Percentiles rank a stretch among this genome's conserved stretches.
These are phyloP conservation scores for Etheostoma spectabile DNA, from an alignment of 2,113 vertebrate genomes.

Conservation along the genomic window DNA sequence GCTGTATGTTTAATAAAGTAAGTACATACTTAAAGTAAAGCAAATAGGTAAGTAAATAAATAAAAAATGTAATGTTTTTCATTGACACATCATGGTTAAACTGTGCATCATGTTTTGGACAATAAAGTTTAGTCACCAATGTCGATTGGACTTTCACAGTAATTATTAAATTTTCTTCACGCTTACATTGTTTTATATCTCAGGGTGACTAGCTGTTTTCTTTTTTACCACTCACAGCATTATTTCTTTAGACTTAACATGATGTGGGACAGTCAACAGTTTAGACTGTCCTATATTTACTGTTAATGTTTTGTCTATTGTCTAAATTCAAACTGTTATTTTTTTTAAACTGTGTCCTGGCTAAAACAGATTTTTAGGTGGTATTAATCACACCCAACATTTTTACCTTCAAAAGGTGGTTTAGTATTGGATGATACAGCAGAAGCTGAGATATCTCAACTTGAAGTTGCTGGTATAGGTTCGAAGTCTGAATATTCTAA, in stretches of 20 bases:
- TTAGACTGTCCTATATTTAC: too few relatives aligned
- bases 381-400: neutral
- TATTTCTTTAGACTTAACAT: too few relatives aligned
- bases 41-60: too few relatives aligned
- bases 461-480: neutral
- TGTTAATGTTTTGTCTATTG: neutral
- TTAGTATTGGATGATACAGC: neutral
- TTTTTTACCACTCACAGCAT: too few relatives aligned
- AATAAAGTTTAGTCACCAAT: neutral
- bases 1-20: neutral
- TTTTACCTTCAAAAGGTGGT: neutral
- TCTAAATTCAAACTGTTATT: neutral
- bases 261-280: too few relatives aligned
- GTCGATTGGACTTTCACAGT: neutral
- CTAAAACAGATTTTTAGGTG: neutral
- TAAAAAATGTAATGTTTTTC: too few relatives aligned
- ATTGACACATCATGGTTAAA: too few relatives aligned
- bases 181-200: too few relatives aligned
- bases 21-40: too few relatives aligned
- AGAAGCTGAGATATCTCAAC: neutral
- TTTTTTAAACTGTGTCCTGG: neutral
- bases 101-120: neutral
- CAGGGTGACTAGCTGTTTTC: too few relatives aligned
- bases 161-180: neutral
- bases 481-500: neutral